Conservation (phyloP, 2,113 vertebrate genomes). For the Nerophis ophidion region DNA sequence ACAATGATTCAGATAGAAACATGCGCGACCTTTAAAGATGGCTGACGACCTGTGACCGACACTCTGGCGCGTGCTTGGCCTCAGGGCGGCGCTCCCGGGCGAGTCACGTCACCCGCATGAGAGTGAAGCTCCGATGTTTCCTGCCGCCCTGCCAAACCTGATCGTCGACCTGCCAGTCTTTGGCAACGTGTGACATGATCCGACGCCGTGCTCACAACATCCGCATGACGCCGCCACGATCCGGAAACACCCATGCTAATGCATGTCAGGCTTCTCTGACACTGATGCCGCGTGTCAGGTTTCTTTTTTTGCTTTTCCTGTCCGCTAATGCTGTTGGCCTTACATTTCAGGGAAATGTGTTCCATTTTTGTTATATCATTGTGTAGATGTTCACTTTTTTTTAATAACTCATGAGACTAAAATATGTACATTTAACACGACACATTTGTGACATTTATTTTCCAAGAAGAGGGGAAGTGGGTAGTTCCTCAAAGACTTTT, state of each 20-base stretch:
- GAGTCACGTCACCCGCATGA: slow-evolving; percentile 51
- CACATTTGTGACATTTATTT: too few species aligned
- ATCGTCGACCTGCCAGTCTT: slow-evolving; percentile 43
- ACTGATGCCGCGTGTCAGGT: slow-evolving; percentile 50
- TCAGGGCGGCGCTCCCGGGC: slow-evolving; percentile 37
- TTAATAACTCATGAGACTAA: slow-evolving; percentile 1
- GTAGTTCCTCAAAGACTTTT: too few species aligned
- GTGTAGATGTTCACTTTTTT: slow-evolving; percentile 2
- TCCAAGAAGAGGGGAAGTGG: too few species aligned
- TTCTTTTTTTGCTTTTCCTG: slow-evolving; percentile 26
- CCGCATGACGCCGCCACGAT: not conserved
- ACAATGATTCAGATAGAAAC: slow-evolving; percentile 24
- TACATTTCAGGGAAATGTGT: slow-evolving; percentile 30
- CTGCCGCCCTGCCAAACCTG: slow-evolving; percentile 49
- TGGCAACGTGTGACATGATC: slow-evolving; percentile 43
- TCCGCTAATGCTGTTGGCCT: slow-evolving; percentile 22
- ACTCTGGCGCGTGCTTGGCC: slow-evolving; percentile 26
- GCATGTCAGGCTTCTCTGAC: slow-evolving; percentile 29
- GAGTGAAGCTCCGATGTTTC: slow-evolving; percentile 48
- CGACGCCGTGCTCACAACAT: slow-evolving; percentile 32
- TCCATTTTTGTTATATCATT: slow-evolving; percentile 26
- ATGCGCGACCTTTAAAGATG: slow-evolving; percentile 49
- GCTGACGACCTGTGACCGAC: slow-evolving; percentile 27
- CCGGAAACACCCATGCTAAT: slow-evolving; percentile 16
- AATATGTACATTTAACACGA: not conserved